Percentiles rank a stretch among this genome's conserved stretches.
Evolutionary conservation across 2,888 invertebrate species (phyloP).

Genomic region (Stenchaetothrips biformis): DNA sequence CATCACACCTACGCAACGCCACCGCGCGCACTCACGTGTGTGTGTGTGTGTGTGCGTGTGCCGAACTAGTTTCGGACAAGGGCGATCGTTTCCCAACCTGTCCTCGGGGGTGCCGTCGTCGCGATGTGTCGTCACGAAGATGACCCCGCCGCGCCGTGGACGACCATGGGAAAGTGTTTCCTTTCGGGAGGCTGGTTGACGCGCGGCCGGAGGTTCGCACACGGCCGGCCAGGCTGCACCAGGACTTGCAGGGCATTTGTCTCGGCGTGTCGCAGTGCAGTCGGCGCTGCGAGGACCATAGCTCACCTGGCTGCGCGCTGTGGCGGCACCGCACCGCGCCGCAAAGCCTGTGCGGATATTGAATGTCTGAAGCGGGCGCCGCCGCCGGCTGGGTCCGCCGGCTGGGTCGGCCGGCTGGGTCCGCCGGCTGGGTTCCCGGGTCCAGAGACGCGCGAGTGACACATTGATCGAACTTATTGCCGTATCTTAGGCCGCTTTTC

Average conservation of each 20-base stretch:
- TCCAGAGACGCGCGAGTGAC: not conserved
- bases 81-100: too few species aligned
- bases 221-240: too few species aligned
- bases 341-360: not conserved
- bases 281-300: too few species aligned
- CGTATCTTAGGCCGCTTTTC: constrained; percentile 6
- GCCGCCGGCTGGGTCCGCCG: not conserved
- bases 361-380: not conserved
- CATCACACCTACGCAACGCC: too few species aligned
- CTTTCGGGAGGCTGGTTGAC: too few species aligned
- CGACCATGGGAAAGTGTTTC: too few species aligned
- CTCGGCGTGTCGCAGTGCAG: constrained; percentile 5
- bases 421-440: not conserved
- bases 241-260: not conserved
- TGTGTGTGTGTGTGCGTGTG: not conserved
- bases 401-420: not conserved
- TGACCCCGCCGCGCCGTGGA: too few species aligned
- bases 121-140: too few species aligned
- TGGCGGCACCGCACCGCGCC: too few species aligned
- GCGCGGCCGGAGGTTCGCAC: too few species aligned
- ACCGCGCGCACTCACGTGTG: not conserved
- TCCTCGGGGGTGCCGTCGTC: too few species aligned
- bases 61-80: not conserved
- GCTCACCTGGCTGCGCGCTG: too few species aligned
- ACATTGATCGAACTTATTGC: constrained; percentile 21